These are phyloP conservation scores for Epirrhoe alternata DNA, from an alignment of 2,888 invertebrate genomes.

Conservation along the genomic window DNA sequence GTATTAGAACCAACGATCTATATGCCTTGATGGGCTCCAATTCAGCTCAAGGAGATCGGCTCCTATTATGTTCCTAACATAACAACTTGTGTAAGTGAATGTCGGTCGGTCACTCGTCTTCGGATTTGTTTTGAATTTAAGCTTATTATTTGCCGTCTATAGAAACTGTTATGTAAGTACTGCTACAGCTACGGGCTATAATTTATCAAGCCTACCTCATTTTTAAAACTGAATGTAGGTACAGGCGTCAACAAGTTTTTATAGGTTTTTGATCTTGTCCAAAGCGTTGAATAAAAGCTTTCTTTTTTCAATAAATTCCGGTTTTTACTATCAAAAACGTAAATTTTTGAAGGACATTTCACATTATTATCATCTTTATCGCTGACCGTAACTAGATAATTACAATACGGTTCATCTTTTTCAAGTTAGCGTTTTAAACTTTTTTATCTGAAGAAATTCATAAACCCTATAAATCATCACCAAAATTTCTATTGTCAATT, in stretches of 20 bases:
- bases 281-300: too few relatives aligned
- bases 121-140: slow-evolving; percentile 1
- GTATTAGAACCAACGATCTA: slow-evolving; percentile 25
- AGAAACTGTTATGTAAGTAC: neutral
- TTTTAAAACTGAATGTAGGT: neutral
- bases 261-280: too few relatives aligned
- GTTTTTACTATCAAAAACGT: too few relatives aligned
- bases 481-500: neutral
- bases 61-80: slow-evolving; percentile 29
- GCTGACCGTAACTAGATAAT: too few relatives aligned
- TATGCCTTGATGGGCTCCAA: slow-evolving; percentile 27
- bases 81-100: slow-evolving; percentile 20
- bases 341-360: too few relatives aligned
- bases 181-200: neutral
- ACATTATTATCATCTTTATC: too few relatives aligned
- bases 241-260: too few relatives aligned
- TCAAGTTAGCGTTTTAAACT: too few relatives aligned
- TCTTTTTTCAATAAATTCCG: too few relatives aligned
- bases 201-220: neutral
- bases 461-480: too few relatives aligned
- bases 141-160: neutral
- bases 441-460: too few relatives aligned
- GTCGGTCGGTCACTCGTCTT: slow-evolving; percentile 7
- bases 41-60: slow-evolving; percentile 36
- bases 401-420: too few relatives aligned